Conservation (phyloP, 2,113 vertebrate species). For the Aldabrachelys gigantea region DNA sequence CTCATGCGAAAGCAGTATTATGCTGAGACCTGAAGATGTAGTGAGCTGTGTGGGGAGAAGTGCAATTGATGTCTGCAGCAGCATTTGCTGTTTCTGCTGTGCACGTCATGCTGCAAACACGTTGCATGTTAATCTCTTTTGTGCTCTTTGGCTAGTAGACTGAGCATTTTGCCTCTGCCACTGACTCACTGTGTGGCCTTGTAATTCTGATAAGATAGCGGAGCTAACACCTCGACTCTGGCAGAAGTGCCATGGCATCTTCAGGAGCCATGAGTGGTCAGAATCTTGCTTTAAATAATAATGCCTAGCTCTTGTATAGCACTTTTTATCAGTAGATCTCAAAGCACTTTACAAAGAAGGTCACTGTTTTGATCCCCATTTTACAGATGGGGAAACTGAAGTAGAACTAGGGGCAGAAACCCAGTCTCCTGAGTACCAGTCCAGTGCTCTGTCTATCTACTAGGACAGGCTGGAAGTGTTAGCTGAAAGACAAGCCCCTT, state of each 20-base stretch:
- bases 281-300: no score
- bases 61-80: rapidly evolving
- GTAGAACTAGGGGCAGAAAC: background rate
- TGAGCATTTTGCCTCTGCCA: background rate
- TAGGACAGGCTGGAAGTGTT: background rate
- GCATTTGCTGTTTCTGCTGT: background rate
- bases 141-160: background rate
- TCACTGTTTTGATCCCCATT: background rate
- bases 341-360: background rate
- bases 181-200: rapidly evolving
- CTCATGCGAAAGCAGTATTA: background rate
- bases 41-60: background rate
- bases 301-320: background rate
- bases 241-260: no score
- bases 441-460: background rate
- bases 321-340: background rate
- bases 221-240: no score
- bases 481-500: background rate
- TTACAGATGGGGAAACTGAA: background rate
- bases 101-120: background rate
- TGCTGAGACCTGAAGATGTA: background rate
- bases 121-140: rapidly evolving
- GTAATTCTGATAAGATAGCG: no score
- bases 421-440: background rate
- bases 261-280: no score